Conservation (phyloP, 2,797 vertebrate species). For the Zenarchopterus dispar region DNA sequence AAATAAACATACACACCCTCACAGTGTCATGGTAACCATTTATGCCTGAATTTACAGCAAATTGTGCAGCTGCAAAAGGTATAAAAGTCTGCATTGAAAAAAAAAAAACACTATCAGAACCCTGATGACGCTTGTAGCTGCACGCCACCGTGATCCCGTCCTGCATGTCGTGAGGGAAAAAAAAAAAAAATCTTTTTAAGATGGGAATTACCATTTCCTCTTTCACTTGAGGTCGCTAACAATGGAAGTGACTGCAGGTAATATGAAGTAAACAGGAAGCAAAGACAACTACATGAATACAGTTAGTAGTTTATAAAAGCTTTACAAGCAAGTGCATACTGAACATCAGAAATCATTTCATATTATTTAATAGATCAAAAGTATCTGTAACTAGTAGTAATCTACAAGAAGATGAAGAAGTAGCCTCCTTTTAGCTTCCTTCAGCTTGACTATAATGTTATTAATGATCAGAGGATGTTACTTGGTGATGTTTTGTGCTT, state of each 20-base stretch:
- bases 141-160: conserved; percentile 56
- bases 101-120: conserved; percentile 34
- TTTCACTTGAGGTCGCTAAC: conserved; percentile 40
- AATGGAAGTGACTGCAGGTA: conserved; percentile 19
- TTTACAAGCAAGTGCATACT: conserved; percentile 61
- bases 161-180: conserved; percentile 29
- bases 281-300: conserved; percentile 10
- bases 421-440: conserved; percentile 42
- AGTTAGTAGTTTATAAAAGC: conserved; percentile 57
- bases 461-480: conserved; percentile 36
- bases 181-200: conserved; percentile 28
- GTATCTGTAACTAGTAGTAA: conserved; percentile 71
- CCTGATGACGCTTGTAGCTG: conserved; percentile 51
- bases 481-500: conserved; percentile 21
- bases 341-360: conserved; percentile 34
- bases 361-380: conserved; percentile 86
- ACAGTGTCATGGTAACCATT: conserved; percentile 35
- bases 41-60: conserved; percentile 20
- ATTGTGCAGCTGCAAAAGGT: no score
- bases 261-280: conserved; percentile 12
- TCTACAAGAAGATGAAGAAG: conserved; percentile 35
- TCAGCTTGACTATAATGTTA: conserved; percentile 10
- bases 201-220: conserved; percentile 47
- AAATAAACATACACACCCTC: background rate
- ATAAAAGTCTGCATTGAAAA: background rate